Percentiles rank a stretch among this genome's conserved stretches.
These are phyloP conservation scores for Eudyptes chrysolophus DNA, from an alignment of 2,113 vertebrate species.

Conservation along the genomic window DNA sequence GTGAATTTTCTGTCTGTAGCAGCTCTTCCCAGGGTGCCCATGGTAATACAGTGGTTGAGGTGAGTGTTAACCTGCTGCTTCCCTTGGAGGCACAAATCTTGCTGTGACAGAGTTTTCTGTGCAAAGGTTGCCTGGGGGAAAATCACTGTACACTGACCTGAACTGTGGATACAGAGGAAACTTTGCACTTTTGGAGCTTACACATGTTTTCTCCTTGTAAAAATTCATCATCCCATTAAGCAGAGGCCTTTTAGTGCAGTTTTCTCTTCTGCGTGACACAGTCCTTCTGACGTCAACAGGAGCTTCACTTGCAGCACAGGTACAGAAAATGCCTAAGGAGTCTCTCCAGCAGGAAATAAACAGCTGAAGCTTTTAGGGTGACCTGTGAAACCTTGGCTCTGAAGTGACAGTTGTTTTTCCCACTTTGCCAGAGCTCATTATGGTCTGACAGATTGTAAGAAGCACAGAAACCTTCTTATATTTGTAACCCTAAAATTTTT, in stretches of 20 bases:
- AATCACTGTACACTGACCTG: background rate
- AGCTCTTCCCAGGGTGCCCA: background rate
- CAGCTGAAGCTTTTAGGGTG: background rate
- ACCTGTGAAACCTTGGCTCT: background rate
- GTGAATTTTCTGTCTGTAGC: background rate
- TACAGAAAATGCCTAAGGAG: background rate
- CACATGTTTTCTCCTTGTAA: background rate
- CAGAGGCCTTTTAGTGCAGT: background rate
- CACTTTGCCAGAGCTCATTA: background rate
- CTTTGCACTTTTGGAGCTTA: background rate
- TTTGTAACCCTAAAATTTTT: rapidly evolving
- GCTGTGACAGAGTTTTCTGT: background rate
- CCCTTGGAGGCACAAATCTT: background rate
- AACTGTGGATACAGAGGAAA: background rate
- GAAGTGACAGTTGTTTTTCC: background rate
- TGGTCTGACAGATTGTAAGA: background rate
- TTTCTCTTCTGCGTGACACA: background rate
- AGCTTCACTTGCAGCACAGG: background rate
- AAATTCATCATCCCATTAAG: background rate
- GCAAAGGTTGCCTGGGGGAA: background rate
- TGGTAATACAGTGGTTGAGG: background rate
- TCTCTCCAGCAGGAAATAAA: background rate
- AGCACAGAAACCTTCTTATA: background rate
- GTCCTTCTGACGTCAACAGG: background rate
- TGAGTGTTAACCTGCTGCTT: background rate